Evolutionary conservation across 1,140 invertebrate genomes (phyloP), one percentile per base, ranked within the genome.

Genomic region (Leptinotarsa lineolata): DNA sequence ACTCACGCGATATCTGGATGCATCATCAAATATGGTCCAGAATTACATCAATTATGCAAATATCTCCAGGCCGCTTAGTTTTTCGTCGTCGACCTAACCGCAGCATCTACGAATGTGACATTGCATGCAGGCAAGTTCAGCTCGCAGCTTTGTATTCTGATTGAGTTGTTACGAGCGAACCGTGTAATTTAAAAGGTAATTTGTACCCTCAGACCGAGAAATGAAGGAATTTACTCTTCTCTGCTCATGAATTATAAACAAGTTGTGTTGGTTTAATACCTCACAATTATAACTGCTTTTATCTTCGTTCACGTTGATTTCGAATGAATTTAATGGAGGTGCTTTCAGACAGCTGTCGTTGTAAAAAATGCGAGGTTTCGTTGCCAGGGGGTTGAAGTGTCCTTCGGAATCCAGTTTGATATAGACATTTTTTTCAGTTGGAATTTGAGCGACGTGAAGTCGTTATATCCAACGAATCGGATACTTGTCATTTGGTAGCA

Each of bases 111-210:
- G 30, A 39, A 39, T 39, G 30, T 39, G 30, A 39, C 30, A 39
- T 39, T 39, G 30, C 30, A 39, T 39, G 30, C 30, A 39, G 30
- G 30, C 30, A 39, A 39, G 30, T 39, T 39, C 30, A 54, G 48
- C 48, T 54, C n/a, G 15, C 48, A 54, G 48, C 15, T 54, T 54
- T 54, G 48, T 54, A 54, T 54, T 54, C 48, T 54, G 48, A 54
- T 54, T 54, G 48, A 54, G 48, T 54, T 54, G 48, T 54, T 54
- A 54, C 48, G 0, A 54, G n/a, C 15, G 15, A 54, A 54, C 48
- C 48, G n/a, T 54, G 48, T 54, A 54, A 54, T 54, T 54, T 54
- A 54, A 54, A 54, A 54, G 48, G 16, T 54, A 54, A 54, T 54
- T 54, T 18, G 48, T 54, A 54, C 48, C 48, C 48, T 54, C 48